phyloP scores from a whole-genome alignment of 2,797 vertebrate genomes.

The Cirrhinus molitorella region DNA sequence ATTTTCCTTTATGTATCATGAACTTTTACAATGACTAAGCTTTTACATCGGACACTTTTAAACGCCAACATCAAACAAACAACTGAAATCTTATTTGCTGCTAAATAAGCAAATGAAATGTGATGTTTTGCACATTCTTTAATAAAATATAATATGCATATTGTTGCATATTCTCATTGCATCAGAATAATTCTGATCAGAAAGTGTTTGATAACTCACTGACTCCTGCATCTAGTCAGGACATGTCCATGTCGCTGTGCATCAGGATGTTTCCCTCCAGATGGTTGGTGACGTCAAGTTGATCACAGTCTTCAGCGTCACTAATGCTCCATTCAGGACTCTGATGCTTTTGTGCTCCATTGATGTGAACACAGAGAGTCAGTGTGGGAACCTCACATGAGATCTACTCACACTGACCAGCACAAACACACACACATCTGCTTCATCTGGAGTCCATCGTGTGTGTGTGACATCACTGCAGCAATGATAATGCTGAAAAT shows the following conservation, averaged over 20 bases:
- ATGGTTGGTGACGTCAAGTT: no score
- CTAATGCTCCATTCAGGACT: slow-evolving; percentile 60
- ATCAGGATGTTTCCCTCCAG: no score
- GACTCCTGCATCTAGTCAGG: neutral
- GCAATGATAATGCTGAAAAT: no score
- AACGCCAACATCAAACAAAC: neutral
- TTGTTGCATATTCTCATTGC: neutral
- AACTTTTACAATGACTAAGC: neutral
- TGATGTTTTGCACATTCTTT: neutral
- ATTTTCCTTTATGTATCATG: neutral
- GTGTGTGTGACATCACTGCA: no score
- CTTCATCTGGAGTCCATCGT: neutral
- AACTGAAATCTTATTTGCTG: neutral
- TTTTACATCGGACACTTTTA: neutral
- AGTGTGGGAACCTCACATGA: no score
- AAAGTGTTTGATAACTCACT: no score
- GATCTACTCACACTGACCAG: no score
- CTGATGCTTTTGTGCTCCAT: slow-evolving; percentile 30
- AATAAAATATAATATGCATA: neutral
- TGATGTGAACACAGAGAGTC: slow-evolving; percentile 44
- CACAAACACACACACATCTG: no score
- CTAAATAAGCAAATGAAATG: neutral
- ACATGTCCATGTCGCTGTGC: no score
- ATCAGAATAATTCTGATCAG: neutral
- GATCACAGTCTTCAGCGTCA: slow-evolving; percentile 53